These are phyloP conservation scores for Liposcelis brunnea DNA, from an alignment of 2,888 invertebrate species.

Conservation along the genomic window DNA sequence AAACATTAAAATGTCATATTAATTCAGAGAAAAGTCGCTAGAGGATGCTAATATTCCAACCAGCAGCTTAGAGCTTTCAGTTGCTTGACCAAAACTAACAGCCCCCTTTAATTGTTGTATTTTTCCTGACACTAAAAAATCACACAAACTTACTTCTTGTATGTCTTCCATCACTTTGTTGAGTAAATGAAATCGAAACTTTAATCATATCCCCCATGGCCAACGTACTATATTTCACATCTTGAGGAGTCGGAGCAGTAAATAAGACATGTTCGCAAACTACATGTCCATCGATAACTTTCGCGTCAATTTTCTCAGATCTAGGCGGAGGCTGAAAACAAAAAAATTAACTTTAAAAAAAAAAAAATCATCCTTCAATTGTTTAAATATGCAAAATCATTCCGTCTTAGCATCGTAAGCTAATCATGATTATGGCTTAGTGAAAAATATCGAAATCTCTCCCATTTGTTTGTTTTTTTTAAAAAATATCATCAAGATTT, in stretches of 20 bases:
- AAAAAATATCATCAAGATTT: too few species aligned
- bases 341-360: constrained; percentile 11
- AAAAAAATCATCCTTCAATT: constrained; percentile 5
- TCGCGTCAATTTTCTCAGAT: constrained; percentile 58
- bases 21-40: too few species aligned
- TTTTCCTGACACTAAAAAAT: too few species aligned
- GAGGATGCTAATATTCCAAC: too few species aligned
- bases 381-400: background rate
- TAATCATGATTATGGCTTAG: too few species aligned
- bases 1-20: too few species aligned
- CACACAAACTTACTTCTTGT: constrained; percentile 42
- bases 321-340: constrained; percentile 42
- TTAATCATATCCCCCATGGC: constrained; percentile 70
- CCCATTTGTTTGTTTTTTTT: too few species aligned
- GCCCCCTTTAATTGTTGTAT: too few species aligned
- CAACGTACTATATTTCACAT: constrained; percentile 56
- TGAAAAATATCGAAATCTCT: too few species aligned
- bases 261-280: constrained; percentile 75
- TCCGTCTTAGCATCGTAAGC: too few species aligned
- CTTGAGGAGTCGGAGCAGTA: constrained; percentile 60
- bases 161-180: constrained; percentile 45
- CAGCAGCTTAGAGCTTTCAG: too few species aligned
- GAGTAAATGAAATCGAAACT: constrained; percentile 64
- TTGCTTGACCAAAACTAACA: too few species aligned
- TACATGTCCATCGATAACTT: constrained; percentile 79